A percentile compares a stretch with the other conserved stretches of the same genome.
Evolutionary conservation across 2,113 vertebrate genomes (phyloP).

Genomic region (Panthera uncia): DNA sequence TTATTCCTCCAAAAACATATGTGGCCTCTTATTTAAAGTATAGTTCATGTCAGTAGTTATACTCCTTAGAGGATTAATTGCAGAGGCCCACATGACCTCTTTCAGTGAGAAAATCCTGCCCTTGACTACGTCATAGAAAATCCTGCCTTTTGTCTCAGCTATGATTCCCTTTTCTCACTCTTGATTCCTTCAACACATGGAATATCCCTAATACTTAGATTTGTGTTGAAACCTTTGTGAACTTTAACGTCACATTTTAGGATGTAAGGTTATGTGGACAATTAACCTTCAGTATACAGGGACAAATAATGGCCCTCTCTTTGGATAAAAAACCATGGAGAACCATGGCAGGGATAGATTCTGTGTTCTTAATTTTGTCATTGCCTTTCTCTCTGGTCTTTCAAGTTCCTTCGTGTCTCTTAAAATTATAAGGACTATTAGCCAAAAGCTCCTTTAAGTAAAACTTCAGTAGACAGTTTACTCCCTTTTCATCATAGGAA

Average conservation of each 20-base stretch:
- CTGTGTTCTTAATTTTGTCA: not conserved
- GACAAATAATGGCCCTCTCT: not conserved
- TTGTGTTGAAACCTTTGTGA: not conserved
- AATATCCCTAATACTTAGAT: not conserved
- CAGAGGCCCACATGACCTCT: not conserved
- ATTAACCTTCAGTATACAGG: not conserved
- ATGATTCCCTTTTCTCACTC: not conserved
- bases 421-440: not conserved
- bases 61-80: not conserved
- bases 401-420: not conserved
- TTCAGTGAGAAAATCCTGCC: not conserved
- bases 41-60: not conserved
- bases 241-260: not conserved
- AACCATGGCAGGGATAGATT: not conserved
- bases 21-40: not conserved
- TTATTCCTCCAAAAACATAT: constrained; percentile 1
- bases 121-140: not conserved
- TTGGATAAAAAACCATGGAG: not conserved
- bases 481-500: not conserved
- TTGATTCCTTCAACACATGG: not conserved
- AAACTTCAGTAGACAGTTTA: constrained; percentile 1
- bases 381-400: not conserved
- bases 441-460: not conserved
- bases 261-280: not conserved
- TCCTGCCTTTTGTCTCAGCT: not conserved